Conservation (phyloP, 1,140 invertebrate genomes). For the Caerostris darwini region DNA sequence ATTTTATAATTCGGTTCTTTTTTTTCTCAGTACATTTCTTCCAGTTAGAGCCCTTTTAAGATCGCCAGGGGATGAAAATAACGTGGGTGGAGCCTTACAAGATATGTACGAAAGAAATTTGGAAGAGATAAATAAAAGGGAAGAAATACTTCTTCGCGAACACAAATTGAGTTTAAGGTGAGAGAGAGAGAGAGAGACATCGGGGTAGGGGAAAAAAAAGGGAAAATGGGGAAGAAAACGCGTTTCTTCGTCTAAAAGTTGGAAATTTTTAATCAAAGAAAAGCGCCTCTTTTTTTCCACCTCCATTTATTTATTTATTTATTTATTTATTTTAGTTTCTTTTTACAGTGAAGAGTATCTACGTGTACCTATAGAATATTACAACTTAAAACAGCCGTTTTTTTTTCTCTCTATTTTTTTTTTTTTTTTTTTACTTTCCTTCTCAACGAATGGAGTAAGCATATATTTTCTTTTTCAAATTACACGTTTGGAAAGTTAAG, state of each 20-base stretch:
- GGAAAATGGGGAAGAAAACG: neutral
- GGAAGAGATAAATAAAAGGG: conserved; percentile 18
- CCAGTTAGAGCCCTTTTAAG: neutral
- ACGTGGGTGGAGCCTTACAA: neutral
- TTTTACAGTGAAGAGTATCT: neutral
- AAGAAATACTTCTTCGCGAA: conserved; percentile 23
- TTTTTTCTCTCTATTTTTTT: neutral
- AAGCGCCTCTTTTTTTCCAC: neutral
- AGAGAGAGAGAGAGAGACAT: conserved; percentile 11
- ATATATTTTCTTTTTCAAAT: conserved; percentile 57
- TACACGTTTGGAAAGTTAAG: conserved; percentile 61
- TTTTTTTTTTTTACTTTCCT: neutral
- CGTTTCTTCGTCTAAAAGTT: conserved; percentile 35
- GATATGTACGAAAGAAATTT: neutral
- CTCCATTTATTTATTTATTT: neutral
- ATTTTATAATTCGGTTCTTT: conserved; percentile 23
- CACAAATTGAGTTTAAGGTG: conserved; percentile 58
- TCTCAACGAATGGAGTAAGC: neutral
- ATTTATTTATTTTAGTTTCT: neutral
- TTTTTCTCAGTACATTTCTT: neutral
- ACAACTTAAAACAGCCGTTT: conserved; percentile 37
- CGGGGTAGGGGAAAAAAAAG: neutral
- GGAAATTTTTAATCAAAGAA: conserved; percentile 63
- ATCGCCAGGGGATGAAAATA: conserved; percentile 22
- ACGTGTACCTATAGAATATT: neutral